Conservation (phyloP, 2,888 invertebrate species). For the Enoplolaimus lenunculus region DNA sequence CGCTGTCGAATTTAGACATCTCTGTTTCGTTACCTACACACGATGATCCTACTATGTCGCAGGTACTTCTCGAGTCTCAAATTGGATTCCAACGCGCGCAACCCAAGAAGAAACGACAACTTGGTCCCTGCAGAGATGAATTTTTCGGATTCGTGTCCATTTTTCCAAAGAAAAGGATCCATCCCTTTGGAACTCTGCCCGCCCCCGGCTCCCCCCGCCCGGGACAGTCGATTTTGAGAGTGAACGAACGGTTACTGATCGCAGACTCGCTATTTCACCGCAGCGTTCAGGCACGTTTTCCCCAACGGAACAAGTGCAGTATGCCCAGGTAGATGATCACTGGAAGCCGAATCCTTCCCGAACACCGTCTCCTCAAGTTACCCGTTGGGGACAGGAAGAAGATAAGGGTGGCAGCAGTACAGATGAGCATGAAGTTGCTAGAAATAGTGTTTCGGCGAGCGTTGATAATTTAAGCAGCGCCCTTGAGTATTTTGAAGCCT, state of each 20-base stretch:
- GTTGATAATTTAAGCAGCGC: neutral
- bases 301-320: neutral
- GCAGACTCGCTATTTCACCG: constrained; percentile 23
- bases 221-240: constrained; percentile 42
- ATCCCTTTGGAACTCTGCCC: neutral
- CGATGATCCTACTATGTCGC: neutral
- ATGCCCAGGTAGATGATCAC: neutral
- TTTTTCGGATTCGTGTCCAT: constrained; percentile 62
- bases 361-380: too few relatives aligned
- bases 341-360: neutral
- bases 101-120: neutral
- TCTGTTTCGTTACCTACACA: neutral
- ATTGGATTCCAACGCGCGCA: constrained; percentile 34
- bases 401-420: neutral
- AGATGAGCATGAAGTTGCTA: neutral
- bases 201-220: constrained; percentile 30
- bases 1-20: neutral
- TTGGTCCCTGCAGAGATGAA: constrained; percentile 46
- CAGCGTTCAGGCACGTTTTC: too few relatives aligned
- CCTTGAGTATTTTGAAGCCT: neutral
- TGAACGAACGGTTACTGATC: constrained; percentile 29
- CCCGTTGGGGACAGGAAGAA: neutral
- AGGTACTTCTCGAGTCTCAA: neutral
- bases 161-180: constrained; percentile 13
- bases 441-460: neutral